Base-by-base conservation (phyloP, 1,140 invertebrate species). In the Aphaenogaster floridana region DNA sequence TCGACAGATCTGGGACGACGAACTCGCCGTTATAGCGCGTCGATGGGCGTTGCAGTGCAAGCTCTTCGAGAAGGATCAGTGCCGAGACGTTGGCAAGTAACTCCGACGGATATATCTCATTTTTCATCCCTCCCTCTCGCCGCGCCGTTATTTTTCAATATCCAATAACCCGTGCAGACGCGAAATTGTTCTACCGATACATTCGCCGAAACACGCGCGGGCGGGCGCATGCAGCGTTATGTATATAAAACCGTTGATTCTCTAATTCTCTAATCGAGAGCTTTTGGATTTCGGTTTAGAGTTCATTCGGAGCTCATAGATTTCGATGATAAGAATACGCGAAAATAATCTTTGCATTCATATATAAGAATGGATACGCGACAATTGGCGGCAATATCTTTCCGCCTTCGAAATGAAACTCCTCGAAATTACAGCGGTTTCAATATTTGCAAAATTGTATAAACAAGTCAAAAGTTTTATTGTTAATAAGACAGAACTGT, bases 21-120 rank as follows among this genome's bases (percentile, higher is more conserved):
- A 97, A 92, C 93, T 97, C 15, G 96, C 97, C 2, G 88, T 83
- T 2, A 94, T 97, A 50, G 97, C 97, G 3, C 95, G 96, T 78
- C 94, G 96, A 88, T 97, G 97, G 96, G 96, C 96, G 3, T 95
- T 96, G 59, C 97, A 97, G 91, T 97, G 97, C 93, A 94, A 95
- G 83, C 85, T 90, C 42, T 92, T 91, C 74, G 94, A 94, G 3
- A 96, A 97, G 91, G 97, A 97, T 93, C 84, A 93, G 17, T 96
- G 96, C 91, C 93, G 96, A 90, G 95, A 96, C 92, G 93, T 96
- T 86, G 94, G 96, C 96, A 94, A 95, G 94, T 94, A 86, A 89
- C 89, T 84, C 69, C 66, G 28, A 59, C 68, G 61, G 88, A 89
- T 91, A 90, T 79, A 79, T 86, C 61, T 54, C 85, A 91, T 91